Percentiles rank a stretch among this genome's conserved stretches.
Evolutionary conservation across 2,113 vertebrate genomes (phyloP).

Genomic region (Sakesphorus luctuosus): DNA sequence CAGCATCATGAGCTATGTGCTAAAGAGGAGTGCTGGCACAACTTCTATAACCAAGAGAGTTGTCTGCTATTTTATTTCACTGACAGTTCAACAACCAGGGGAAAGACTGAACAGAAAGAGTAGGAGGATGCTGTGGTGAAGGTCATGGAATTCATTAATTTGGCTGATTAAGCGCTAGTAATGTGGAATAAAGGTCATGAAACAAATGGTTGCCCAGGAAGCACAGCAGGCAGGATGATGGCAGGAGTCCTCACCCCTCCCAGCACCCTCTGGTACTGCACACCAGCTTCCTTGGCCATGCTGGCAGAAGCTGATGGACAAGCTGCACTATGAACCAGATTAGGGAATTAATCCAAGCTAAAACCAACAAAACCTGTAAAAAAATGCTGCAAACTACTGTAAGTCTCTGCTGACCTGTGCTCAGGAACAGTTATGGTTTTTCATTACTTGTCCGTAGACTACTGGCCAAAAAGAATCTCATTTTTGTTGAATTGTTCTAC

Average conservation of each 20-base stretch:
- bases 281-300: accelerated
- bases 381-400: neutral
- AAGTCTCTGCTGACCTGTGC: neutral
- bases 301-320: neutral
- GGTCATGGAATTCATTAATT: neutral
- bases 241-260: neutral
- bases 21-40: neutral
- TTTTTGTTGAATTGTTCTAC: neutral
- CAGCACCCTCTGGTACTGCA: neutral
- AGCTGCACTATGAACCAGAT: neutral
- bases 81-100: neutral
- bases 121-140: neutral
- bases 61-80: constrained; percentile 8
- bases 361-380: neutral
- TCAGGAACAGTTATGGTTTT: neutral
- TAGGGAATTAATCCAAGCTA: neutral
- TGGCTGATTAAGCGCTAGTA: neutral
- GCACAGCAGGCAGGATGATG: neutral
- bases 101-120: neutral
- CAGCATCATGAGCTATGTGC: accelerated
- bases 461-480: neutral
- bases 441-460: neutral
- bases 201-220: neutral
- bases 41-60: neutral
- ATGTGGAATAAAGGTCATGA: neutral